These are phyloP conservation scores for Erethizon dorsatum DNA, from an alignment of 2,797 vertebrate species.

Conservation along the genomic window DNA sequence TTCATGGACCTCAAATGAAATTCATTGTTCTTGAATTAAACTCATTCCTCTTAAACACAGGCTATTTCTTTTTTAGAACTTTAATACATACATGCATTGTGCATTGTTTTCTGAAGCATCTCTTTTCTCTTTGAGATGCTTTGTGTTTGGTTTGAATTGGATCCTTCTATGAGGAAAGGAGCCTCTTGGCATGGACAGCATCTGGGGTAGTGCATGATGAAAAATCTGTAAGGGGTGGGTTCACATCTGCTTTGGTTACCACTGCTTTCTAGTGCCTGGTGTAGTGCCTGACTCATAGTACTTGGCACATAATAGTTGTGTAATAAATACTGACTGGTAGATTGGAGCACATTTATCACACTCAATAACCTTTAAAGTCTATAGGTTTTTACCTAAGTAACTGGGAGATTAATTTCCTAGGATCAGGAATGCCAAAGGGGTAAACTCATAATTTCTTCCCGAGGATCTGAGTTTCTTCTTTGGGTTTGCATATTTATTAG, in stretches of 20 bases:
- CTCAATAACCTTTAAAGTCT: not conserved
- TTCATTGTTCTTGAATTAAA: not conserved
- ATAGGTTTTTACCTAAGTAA: not conserved
- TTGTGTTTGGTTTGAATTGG: not conserved
- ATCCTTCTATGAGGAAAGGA: not conserved
- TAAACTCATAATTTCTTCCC: not conserved
- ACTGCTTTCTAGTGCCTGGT: not conserved
- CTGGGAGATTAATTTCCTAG: not conserved
- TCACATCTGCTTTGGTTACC: not conserved
- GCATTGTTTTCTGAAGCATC: not conserved
- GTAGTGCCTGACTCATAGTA: not conserved
- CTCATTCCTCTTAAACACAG: not conserved
- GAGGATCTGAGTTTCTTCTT: not conserved
- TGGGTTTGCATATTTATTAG: not conserved
- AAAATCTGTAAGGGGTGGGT: not conserved
- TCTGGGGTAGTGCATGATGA: not conserved
- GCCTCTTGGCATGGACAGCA: not conserved
- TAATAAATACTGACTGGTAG: not conserved
- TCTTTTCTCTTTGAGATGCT: not conserved
- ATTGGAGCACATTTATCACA: not conserved
- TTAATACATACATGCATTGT: not conserved
- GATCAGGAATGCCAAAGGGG: not conserved
- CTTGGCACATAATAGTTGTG: not conserved
- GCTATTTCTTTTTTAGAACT: not conserved
- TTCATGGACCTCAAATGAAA: not conserved